Evolutionary conservation across 2,113 vertebrate genomes (phyloP).

Genomic region (Tympanuchus pallidicinctus): DNA sequence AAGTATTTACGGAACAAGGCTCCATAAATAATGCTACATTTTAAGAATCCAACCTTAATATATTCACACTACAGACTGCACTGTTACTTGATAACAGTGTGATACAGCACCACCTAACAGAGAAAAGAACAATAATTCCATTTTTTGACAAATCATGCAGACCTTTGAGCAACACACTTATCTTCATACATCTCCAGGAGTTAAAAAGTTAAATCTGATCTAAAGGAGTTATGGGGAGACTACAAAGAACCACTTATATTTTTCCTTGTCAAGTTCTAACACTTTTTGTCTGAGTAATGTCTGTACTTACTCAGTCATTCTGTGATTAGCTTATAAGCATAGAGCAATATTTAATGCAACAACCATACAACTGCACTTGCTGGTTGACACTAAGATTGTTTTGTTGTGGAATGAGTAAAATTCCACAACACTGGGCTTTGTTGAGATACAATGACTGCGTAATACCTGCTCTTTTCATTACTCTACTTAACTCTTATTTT

Average conservation of each 20-base stretch:
- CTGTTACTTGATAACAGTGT: neutral
- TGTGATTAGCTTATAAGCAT: neutral
- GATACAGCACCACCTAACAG: neutral
- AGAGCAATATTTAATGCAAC: neutral
- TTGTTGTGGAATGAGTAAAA: neutral
- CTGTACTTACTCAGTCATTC: neutral
- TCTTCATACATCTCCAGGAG: neutral
- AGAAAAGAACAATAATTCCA: neutral
- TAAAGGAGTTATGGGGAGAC: neutral
- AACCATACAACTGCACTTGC: neutral
- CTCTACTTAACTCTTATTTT: neutral
- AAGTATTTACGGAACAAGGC: neutral
- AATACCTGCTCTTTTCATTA: neutral
- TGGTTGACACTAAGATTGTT: neutral
- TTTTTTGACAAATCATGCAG: neutral
- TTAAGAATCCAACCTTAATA: neutral
- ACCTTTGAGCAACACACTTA: neutral
- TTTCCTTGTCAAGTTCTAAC: neutral
- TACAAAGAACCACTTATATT: neutral
- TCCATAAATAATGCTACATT: neutral
- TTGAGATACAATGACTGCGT: neutral
- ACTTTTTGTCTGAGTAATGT: neutral
- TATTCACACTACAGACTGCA: neutral
- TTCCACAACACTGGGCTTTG: neutral
- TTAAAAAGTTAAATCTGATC: neutral